phyloP scores from a whole-genome alignment of 1,140 invertebrate genomes.

The Apis laboriosa region DNA sequence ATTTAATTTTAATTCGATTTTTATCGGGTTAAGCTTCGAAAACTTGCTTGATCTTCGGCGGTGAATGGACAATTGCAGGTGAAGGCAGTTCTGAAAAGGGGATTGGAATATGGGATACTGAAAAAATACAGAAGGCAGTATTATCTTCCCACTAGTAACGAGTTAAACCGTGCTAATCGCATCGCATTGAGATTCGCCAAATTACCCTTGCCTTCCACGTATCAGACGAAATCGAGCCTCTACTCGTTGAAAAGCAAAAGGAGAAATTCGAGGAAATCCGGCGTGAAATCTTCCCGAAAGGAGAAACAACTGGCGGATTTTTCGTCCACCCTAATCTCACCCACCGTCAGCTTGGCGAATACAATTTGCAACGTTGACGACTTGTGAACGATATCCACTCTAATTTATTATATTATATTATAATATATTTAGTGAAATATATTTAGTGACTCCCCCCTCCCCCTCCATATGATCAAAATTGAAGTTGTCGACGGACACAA shows the following conservation, averaged over 20 bases:
- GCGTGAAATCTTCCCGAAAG: neutral
- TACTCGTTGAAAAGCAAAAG: neutral
- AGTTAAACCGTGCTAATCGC: slow-evolving; percentile 67
- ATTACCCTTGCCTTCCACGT: slow-evolving; percentile 62
- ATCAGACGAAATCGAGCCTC: slow-evolving; percentile 50
- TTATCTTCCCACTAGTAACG: slow-evolving; percentile 68
- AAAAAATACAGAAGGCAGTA: slow-evolving; percentile 69
- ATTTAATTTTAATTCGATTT: too few species aligned
- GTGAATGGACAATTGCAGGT: slow-evolving; percentile 59
- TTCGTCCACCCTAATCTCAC: slow-evolving; percentile 49
- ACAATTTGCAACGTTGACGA: slow-evolving; percentile 34
- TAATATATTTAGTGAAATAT: too few species aligned
- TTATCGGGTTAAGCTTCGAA: too few species aligned
- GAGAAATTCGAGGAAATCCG: neutral
- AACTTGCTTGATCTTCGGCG: neutral
- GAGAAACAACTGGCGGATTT: slow-evolving; percentile 44
- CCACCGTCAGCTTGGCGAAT: slow-evolving; percentile 53
- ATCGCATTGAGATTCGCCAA: slow-evolving; percentile 69
- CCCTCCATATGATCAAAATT: too few species aligned
- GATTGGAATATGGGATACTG: slow-evolving; percentile 72
- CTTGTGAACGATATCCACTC: neutral
- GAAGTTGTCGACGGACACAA: too few species aligned
- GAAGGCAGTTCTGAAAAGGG: slow-evolving; percentile 64
- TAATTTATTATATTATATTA: too few species aligned
- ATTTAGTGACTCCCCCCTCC: too few species aligned